These are phyloP conservation scores for Myiozetetes cayanensis DNA, from an alignment of 2,113 vertebrate species.

Conservation along the genomic window DNA sequence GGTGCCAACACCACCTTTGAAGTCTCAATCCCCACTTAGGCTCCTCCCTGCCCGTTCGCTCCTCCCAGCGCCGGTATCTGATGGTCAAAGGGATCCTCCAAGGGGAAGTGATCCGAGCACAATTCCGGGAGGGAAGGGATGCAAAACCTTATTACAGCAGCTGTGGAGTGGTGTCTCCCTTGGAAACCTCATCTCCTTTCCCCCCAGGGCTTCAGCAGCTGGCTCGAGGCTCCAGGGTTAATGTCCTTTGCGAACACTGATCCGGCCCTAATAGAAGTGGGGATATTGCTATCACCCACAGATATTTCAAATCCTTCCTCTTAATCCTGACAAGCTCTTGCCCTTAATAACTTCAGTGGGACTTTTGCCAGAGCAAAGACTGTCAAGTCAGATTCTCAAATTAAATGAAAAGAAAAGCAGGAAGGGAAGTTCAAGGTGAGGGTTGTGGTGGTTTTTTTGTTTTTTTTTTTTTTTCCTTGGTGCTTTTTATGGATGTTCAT, in stretches of 20 bases:
- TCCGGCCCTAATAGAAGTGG: slow-evolving; percentile 24
- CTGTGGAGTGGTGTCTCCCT: not conserved
- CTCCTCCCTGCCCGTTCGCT: not conserved
- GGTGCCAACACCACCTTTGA: rapidly evolving
- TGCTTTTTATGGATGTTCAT: slow-evolving; percentile 40
- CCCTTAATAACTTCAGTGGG: slow-evolving; percentile 66
- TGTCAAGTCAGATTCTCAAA: slow-evolving; percentile 51
- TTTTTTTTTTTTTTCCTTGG: not conserved
- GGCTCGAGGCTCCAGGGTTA: slow-evolving; percentile 39
- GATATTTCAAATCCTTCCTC: slow-evolving; percentile 58
- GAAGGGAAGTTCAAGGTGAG: slow-evolving; percentile 60
- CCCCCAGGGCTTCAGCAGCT: not conserved
- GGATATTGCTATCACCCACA: slow-evolving; percentile 50
- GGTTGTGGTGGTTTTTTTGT: too few relatives aligned
- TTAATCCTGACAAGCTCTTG: slow-evolving; percentile 65
- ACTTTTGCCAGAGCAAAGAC: slow-evolving; percentile 61
- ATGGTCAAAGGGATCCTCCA: rapidly evolving
- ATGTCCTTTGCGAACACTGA: slow-evolving; percentile 11
- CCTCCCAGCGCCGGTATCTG: not conserved
- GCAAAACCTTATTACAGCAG: not conserved
- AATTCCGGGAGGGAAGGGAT: not conserved
- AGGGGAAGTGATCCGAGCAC: not conserved
- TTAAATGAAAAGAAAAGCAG: slow-evolving; percentile 42
- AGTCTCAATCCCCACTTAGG: not conserved
- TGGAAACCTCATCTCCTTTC: not conserved